These are phyloP conservation scores for Andrena bicolor DNA, from an alignment of 2,888 invertebrate genomes.

Conservation along the genomic window DNA sequence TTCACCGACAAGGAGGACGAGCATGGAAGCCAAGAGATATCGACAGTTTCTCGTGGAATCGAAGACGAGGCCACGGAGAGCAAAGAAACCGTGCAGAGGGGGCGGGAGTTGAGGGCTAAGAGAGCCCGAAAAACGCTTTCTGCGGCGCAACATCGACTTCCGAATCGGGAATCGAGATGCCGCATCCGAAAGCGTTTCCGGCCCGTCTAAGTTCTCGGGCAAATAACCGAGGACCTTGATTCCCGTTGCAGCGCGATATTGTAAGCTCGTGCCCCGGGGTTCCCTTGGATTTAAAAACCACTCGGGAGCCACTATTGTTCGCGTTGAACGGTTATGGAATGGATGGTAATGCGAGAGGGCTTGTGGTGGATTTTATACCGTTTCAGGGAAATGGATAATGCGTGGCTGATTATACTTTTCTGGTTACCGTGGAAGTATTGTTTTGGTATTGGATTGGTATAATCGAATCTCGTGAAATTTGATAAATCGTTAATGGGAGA, in stretches of 20 bases:
- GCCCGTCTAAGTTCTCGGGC: slow-evolving; percentile 53
- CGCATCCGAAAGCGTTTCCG: slow-evolving; percentile 58
- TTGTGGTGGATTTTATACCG: neutral
- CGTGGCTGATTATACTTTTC: neutral
- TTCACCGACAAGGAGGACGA: slow-evolving; percentile 59
- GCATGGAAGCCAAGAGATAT: slow-evolving; percentile 62
- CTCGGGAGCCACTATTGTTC: neutral
- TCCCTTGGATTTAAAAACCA: neutral
- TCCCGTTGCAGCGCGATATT: slow-evolving; percentile 45
- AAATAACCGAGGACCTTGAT: slow-evolving; percentile 56
- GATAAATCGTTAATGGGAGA: too few species aligned
- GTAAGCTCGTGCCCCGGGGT: slow-evolving; percentile 1
- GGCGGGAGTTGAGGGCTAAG: neutral
- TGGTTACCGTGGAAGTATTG: neutral
- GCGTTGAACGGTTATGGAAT: neutral
- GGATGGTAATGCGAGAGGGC: neutral
- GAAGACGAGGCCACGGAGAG: slow-evolving; percentile 34
- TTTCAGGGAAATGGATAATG: neutral
- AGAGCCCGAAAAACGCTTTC: slow-evolving; percentile 49
- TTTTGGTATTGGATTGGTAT: too few species aligned
- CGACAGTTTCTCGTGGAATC: slow-evolving; percentile 60
- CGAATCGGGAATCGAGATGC: slow-evolving; percentile 51
- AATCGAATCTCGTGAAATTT: too few species aligned
- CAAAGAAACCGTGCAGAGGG: slow-evolving; percentile 34
- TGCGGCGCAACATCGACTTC: slow-evolving; percentile 49